Percentiles rank a stretch among this genome's conserved stretches.
These are phyloP conservation scores for Hephaestus fuliginosus DNA, from an alignment of 2,797 vertebrate genomes.

Conservation along the genomic window DNA sequence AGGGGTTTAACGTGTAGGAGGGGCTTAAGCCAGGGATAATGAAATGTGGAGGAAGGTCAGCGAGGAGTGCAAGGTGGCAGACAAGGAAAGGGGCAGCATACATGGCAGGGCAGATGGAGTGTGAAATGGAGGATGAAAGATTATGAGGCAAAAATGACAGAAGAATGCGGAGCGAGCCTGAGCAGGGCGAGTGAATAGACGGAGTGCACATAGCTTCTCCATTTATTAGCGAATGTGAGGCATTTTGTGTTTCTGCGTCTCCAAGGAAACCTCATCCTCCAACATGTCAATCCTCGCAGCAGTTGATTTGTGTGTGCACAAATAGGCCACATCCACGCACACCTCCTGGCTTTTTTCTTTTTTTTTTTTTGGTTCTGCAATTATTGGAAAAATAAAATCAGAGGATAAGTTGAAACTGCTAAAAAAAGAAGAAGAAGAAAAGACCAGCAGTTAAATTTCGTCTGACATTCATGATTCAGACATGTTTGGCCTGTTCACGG, in stretches of 20 bases:
- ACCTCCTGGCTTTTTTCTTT: conserved; percentile 38
- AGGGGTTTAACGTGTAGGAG: conserved; percentile 34
- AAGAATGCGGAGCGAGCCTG: conserved; percentile 29
- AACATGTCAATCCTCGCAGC: conserved; percentile 71
- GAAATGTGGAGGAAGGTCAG: conserved; percentile 64
- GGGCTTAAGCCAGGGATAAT: conserved; percentile 60
- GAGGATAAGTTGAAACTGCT: not conserved
- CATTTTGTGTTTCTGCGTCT: conserved; percentile 77
- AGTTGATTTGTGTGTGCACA: conserved; percentile 62
- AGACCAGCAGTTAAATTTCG: conserved; percentile 1
- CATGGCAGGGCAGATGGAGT: conserved; percentile 55
- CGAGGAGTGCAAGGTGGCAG: conserved; percentile 50
- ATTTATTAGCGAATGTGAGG: conserved; percentile 59
- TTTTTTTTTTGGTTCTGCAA: conserved; percentile 2
- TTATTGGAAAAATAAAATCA: conserved; percentile 14
- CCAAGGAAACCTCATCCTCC: conserved; percentile 76
- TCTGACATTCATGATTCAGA: conserved; percentile 73
- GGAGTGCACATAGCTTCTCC: conserved; percentile 26
- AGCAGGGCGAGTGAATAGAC: conserved; percentile 57
- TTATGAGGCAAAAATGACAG: conserved; percentile 31
- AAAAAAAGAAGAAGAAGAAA: not conserved
- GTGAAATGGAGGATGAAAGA: conserved; percentile 61
- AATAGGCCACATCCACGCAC: conserved; percentile 58
- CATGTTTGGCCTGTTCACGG: conserved; percentile 58
- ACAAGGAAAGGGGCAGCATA: conserved; percentile 50